Evolutionary conservation across 2,113 vertebrate species (phyloP), one percentile per base, ranked within the genome.

Genomic region (Xyrauchen texanus): DNA sequence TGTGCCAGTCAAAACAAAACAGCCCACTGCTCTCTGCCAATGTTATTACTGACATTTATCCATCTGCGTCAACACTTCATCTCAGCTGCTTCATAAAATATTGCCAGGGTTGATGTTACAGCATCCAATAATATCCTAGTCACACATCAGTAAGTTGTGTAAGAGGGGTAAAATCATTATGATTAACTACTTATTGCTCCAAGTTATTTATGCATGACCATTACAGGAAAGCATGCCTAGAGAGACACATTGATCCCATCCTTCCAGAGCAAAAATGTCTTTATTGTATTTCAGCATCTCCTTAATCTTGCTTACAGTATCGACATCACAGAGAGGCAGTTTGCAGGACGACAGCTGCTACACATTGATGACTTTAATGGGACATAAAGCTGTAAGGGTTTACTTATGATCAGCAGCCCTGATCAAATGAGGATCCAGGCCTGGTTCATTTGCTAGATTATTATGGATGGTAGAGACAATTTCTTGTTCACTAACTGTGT

Each of bases 281-380:
- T 89, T 88, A 91, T 91, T 91, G 88, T 91, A 91, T 92, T 93
- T 88, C 85, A 85, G 80, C 79, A 88, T 78, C 70, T 86, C 84
- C 89, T 93, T 90, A 86, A 88, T 90, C 88, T 89, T 89, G 84
- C 83, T 85, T 71, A 86, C 75, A 68, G 76, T 88, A 91, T 91
- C 79, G 91, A 90, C 89, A 88, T 57, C 72, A 46, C 47, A 51
- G 58, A 60, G 16, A 57, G 46, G 70, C 16, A 70, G 62, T 87
- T 78, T 82, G 52, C 83, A 70, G 15, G 53, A 61, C 62, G 6
- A 49, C 47, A 65, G 67, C 21, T 16, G 57, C 9, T 66, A 68
- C 16, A 16, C 79, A 76, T 68, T 44, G 76, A 78, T 61, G 76
- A 60, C 42, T 53, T 78, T 74, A 55, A 46, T 55, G 55, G 47